These are phyloP conservation scores for Dynastes grantii DNA, from an alignment of 2,888 invertebrate species.

Conservation along the genomic window DNA sequence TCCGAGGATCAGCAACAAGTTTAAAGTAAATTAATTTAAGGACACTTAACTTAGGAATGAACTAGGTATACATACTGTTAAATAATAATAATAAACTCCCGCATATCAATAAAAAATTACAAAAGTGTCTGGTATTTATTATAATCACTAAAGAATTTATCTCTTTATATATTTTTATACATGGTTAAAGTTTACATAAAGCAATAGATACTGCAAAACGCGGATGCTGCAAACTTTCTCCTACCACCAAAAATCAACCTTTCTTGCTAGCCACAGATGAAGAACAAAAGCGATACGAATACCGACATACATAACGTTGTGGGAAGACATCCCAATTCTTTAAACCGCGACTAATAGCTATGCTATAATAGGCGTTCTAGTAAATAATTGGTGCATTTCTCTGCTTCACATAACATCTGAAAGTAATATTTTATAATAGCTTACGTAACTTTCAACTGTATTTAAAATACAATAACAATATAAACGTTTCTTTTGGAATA, in stretches of 20 bases:
- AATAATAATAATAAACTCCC: too few relatives aligned
- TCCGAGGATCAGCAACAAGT: too few relatives aligned
- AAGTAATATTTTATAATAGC: conserved; percentile 11
- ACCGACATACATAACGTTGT: conserved; percentile 12
- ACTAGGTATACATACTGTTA: too few relatives aligned
- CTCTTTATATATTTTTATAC: background rate
- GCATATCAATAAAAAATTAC: too few relatives aligned
- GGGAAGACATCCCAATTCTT: conserved; percentile 38
- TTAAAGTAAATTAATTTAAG: too few relatives aligned
- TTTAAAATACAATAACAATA: conserved; percentile 18
- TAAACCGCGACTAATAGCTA: conserved; percentile 18
- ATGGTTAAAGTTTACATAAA: background rate
- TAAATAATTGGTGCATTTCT: conserved; percentile 29
- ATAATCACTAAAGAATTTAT: background rate
- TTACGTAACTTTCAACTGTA: conserved; percentile 11
- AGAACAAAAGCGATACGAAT: conserved; percentile 28
- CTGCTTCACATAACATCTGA: conserved; percentile 19
- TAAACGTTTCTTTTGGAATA: background rate
- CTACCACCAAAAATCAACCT: conserved; percentile 20
- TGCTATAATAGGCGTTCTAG: conserved; percentile 1
- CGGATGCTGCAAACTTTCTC: conserved; percentile 26
- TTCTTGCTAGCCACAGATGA: background rate
- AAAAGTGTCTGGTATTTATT: too few relatives aligned
- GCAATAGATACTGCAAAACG: background rate
- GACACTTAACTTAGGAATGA: too few relatives aligned